phyloP scores from a whole-genome alignment of 2,797 vertebrate genomes.

The Typhlichthys subterraneus region DNA sequence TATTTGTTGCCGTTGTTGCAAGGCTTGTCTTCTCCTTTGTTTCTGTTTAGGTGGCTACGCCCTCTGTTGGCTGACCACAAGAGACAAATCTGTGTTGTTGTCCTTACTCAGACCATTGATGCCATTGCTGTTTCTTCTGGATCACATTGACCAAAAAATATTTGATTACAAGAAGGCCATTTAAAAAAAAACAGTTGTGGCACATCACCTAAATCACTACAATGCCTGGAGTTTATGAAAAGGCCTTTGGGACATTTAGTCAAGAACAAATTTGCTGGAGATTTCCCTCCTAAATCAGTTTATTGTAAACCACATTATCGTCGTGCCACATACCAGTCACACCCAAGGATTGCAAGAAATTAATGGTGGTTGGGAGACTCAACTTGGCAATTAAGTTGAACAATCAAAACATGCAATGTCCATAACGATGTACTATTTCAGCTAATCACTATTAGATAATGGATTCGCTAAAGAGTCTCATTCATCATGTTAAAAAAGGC shows the following conservation, averaged over 20 bases:
- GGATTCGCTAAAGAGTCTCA: neutral
- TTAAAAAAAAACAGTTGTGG: neutral
- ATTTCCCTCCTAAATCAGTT: constrained; percentile 30
- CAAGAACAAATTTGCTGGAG: constrained; percentile 3
- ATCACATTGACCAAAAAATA: too few relatives aligned
- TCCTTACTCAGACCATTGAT: too few relatives aligned
- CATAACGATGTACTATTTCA: constrained; percentile 4
- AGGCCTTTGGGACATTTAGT: neutral
- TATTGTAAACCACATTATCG: constrained; percentile 22
- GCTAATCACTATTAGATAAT: constrained; percentile 8
- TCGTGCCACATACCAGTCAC: constrained; percentile 32
- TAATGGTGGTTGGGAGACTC: constrained; percentile 15
- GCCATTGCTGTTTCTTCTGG: too few relatives aligned
- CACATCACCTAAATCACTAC: neutral
- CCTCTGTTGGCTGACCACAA: too few relatives aligned
- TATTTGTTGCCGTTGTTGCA: too few relatives aligned
- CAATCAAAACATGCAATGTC: constrained; percentile 18
- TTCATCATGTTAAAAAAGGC: neutral
- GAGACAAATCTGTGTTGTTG: too few relatives aligned
- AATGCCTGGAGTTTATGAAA: neutral
- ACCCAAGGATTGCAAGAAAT: constrained; percentile 28
- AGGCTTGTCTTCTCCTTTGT: too few relatives aligned
- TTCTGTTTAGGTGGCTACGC: too few relatives aligned
- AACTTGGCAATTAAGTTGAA: constrained; percentile 24
- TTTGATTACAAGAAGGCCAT: too few relatives aligned